phyloP scores from a whole-genome alignment of 2,113 vertebrate genomes.

The Microtus pennsylvanicus region DNA sequence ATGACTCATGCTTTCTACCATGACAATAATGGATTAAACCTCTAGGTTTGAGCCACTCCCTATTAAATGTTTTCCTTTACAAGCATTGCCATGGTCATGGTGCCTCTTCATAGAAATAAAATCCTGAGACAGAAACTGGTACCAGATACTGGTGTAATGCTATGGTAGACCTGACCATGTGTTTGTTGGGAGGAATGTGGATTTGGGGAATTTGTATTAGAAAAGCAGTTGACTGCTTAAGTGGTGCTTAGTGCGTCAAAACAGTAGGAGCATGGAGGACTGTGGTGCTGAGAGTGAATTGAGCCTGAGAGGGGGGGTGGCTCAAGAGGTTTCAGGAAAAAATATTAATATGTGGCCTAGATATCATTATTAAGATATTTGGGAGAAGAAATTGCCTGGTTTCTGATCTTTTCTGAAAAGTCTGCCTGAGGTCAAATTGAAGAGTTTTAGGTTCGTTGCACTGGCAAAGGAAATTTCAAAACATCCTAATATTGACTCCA shows the following conservation, averaged over 20 bases:
- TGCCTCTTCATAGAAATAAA: not conserved
- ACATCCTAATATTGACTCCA: not conserved
- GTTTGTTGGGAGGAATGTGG: not conserved
- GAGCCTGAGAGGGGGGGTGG: not conserved
- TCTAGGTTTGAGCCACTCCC: too few relatives aligned
- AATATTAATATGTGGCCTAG: not conserved
- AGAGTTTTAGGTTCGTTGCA: not conserved
- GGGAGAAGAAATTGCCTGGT: not conserved
- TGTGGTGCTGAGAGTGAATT: not conserved
- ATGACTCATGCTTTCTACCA: not conserved
- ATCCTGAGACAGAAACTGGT: not conserved
- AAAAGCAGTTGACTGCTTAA: not conserved
- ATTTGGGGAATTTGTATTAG: not conserved
- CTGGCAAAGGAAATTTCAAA: not conserved
- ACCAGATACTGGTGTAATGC: fast-evolving
- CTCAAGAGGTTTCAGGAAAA: not conserved
- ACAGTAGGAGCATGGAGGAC: not conserved
- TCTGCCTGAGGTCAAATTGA: not conserved
- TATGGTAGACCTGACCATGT: not conserved
- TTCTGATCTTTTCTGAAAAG: not conserved
- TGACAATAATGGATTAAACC: not conserved
- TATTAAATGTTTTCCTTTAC: not conserved
- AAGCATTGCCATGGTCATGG: not conserved
- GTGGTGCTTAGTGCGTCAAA: not conserved
- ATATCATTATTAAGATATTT: not conserved